Evolutionary conservation across 2,888 invertebrate genomes (phyloP).

Genomic region (Heteromurus nitidus): DNA sequence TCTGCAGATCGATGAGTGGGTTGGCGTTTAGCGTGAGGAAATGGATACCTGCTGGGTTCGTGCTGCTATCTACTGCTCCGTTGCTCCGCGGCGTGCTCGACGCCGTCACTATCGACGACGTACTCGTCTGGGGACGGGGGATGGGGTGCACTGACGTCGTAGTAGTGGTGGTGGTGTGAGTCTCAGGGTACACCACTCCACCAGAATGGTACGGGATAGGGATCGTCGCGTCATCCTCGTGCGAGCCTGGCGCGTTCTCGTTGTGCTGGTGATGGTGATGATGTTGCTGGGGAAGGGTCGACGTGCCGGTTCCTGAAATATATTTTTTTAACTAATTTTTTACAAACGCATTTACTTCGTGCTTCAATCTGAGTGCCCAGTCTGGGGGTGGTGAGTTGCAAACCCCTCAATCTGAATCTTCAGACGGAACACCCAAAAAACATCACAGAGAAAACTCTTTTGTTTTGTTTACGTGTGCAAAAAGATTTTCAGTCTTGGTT

Average conservation of each 20-base stretch:
- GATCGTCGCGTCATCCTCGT: not conserved
- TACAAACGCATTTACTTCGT: not conserved
- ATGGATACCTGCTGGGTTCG: not conserved
- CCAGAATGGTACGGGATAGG: slow-evolving; percentile 8
- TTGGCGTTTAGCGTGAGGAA: slow-evolving; percentile 41
- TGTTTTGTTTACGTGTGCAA: not conserved
- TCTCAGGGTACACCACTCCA: not conserved
- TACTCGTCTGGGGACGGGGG: not conserved
- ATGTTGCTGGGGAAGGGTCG: not conserved
- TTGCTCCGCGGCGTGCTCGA: slow-evolving; percentile 24
- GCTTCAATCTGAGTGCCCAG: too few relatives aligned
- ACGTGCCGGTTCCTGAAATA: slow-evolving; percentile 32
- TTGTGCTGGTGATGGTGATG: not conserved
- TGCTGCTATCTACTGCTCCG: slow-evolving; percentile 4
- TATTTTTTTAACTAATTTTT: too few relatives aligned
- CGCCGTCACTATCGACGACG: slow-evolving; percentile 13
- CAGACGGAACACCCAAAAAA: too few relatives aligned
- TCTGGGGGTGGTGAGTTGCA: too few relatives aligned
- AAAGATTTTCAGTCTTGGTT: slow-evolving; percentile 36
- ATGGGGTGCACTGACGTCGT: not conserved
- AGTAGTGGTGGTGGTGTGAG: slow-evolving; percentile 2
- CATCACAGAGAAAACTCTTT: not conserved
- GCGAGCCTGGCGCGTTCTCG: too few relatives aligned
- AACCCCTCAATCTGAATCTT: too few relatives aligned
- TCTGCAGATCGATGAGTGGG: slow-evolving; percentile 39